Base-by-base conservation (phyloP, 2,113 vertebrate species). In the Heterochromis multidens region DNA sequence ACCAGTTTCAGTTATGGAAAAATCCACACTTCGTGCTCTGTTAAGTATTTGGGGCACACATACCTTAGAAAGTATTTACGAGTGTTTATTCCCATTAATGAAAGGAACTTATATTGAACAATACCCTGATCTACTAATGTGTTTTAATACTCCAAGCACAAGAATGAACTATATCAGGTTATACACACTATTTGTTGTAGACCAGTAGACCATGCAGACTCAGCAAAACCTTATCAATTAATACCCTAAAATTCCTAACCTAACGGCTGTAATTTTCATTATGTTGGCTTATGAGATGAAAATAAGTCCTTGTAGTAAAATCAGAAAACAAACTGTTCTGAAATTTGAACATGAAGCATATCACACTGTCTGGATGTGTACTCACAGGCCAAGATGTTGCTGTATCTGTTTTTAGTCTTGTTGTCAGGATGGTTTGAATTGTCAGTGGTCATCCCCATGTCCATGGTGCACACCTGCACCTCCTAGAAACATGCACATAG, bases 341-440 rank as follows among this genome's bases (percentile, higher is more conserved):
- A 72, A 74, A 31, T 25, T 29, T 21, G 17, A 21, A 74, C 67
- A 74, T 74, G 43, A 74, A 74, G 43, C 17, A 74, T 17, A 74
- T 52, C 25, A 74, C 43, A 74, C 43, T 72, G 16, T 29, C 25
- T 6, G 54, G 49, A 49, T 16, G 14, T 21, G 19, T n/a, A 89
- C 98, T 97, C 95, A 99, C 98, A 99, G 82, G 98, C 98, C 87
- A 98, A 95, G 61, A 98, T 98, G 92, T 99, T 99, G 92, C 98
- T 95, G 80, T 99, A 99, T 94, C 98, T 93, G 95, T 99, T 99
- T 90, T 99, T 99, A 83, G 93, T 97, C 91, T 97, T 99, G 95
- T 99, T 99, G 87, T 99, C 98, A 0, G 98, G 99, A 63, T 98
- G 97, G 90, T 96, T 97, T 91, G 98, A 97, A 95, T 94, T 96